Evolutionary conservation across 2,797 vertebrate genomes (phyloP), one percentile per base, ranked within the genome.

Genomic region (Sebastes oblongus): DNA sequence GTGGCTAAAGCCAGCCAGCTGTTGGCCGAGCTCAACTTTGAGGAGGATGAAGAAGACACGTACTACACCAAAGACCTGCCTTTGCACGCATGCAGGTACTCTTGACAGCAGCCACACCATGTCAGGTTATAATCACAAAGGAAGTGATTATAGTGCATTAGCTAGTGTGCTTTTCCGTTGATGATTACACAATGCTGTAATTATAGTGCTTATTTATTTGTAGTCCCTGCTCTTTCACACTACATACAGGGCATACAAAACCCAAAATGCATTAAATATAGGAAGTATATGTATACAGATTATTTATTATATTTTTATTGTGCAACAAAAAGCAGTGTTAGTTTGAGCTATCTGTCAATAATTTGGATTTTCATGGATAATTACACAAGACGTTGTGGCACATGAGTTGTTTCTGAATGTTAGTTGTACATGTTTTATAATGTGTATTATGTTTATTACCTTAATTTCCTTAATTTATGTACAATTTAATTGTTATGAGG

Each of bases 31-130:
- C 84, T 99, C 46, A 99, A 99, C 90, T 99, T 99, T 16, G 98
- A 99, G 83, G 98, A 99, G 84, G 98, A 99, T 69, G 97, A 98
- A 74, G 98, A 99, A 58, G 98, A 99, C 77, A 97, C 98, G 0
- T 99, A 98, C 20, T 99, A 98, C 90, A 98, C 97, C 46, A 99
- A 99, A 96, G 98, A 98, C 56, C 96, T 99, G 59, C 98, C 98
- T 0, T 83, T 97, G 72, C 98, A 99, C 9, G 97, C 98, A 30
- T 98, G 98, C 97, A 99, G 97, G 97, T 98, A 88, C 22, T 25
- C 2, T 68, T 68, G 76, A 73, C 68, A 66, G n/a, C 39, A 39
- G 36, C 22, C 24, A 10, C 82, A 50, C 27, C 62, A 29, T 30
- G 77, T 56, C 10, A 34, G 32, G 16, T 25, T 66, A 6, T 67